A percentile compares a stretch with the other conserved stretches of the same genome.
These are phyloP conservation scores for Nesoenas mayeri DNA, from an alignment of 2,113 vertebrate species.

Conservation along the genomic window DNA sequence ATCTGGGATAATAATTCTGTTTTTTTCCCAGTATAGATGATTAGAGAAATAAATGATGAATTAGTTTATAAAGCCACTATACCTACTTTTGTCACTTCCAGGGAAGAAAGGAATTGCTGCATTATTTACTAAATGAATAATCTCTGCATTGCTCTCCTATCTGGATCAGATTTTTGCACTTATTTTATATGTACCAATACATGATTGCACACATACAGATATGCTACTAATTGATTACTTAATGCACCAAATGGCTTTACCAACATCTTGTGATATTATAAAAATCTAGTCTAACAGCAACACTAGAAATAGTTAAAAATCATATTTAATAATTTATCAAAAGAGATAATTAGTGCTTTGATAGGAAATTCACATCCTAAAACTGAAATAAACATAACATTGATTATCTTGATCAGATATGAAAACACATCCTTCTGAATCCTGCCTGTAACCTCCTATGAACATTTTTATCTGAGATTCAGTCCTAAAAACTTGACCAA, in stretches of 20 bases:
- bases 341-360: neutral
- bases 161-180: neutral
- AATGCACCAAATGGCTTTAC: neutral
- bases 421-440: neutral
- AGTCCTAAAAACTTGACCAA: neutral
- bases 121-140: neutral
- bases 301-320: neutral
- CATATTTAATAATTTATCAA: neutral
- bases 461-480: neutral
- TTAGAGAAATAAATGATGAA: neutral
- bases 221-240: neutral
- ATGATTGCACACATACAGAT: neutral
- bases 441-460: neutral
- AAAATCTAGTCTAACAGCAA: neutral
- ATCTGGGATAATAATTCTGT: neutral
- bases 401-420: neutral
- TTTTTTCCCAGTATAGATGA: neutral
- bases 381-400: neutral
- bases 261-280: neutral
- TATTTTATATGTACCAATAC: neutral
- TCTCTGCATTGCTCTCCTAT: neutral
- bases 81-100: neutral
- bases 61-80: neutral
- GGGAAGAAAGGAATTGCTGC: neutral
- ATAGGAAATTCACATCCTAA: neutral